phyloP scores from a whole-genome alignment of 2,888 invertebrate genomes.

The Ferdinandea cuprea region DNA sequence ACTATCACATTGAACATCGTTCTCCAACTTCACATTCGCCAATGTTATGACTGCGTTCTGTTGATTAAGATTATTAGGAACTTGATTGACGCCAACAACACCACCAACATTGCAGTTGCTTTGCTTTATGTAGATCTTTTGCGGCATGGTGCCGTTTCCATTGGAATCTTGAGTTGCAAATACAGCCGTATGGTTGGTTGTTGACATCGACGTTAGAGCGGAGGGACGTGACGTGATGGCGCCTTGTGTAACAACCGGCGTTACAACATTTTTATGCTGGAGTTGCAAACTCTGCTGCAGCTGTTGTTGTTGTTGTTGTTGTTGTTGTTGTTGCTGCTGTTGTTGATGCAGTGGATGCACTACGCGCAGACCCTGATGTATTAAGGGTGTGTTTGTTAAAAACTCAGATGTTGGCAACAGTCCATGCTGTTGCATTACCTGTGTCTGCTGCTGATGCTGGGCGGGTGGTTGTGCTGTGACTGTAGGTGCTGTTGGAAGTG shows the following conservation, averaged over 20 bases:
- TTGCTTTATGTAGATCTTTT: slow-evolving; percentile 80
- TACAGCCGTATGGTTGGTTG: slow-evolving; percentile 80
- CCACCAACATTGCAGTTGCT: slow-evolving; percentile 77
- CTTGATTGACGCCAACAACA: slow-evolving; percentile 75
- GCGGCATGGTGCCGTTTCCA: slow-evolving; percentile 76
- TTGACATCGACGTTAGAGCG: slow-evolving; percentile 78
- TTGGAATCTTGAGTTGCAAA: slow-evolving; percentile 65
- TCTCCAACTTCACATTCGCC: slow-evolving; percentile 80
- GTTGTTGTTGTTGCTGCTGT: slow-evolving; percentile 78
- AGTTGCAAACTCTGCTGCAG: slow-evolving; percentile 78
- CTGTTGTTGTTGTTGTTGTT: slow-evolving; percentile 77
- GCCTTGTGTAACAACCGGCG: slow-evolving; percentile 78
- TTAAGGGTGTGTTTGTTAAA: slow-evolving; percentile 33
- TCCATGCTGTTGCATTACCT: slow-evolving; percentile 60
- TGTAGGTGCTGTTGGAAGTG: slow-evolving; percentile 28
- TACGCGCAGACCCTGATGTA: slow-evolving; percentile 59
- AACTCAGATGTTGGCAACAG: slow-evolving; percentile 62
- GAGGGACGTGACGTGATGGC: slow-evolving; percentile 76
- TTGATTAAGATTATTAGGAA: slow-evolving; percentile 78
- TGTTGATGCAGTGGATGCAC: slow-evolving; percentile 72
- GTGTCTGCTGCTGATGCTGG: slow-evolving; percentile 55
- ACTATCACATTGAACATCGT: slow-evolving; percentile 76
- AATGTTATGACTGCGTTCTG: slow-evolving; percentile 80
- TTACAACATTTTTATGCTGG: slow-evolving; percentile 79
- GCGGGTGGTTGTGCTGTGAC: slow-evolving; percentile 55